Evolutionary conservation across 2,888 invertebrate genomes (phyloP).

Genomic region (Bellardia bayeri): DNA sequence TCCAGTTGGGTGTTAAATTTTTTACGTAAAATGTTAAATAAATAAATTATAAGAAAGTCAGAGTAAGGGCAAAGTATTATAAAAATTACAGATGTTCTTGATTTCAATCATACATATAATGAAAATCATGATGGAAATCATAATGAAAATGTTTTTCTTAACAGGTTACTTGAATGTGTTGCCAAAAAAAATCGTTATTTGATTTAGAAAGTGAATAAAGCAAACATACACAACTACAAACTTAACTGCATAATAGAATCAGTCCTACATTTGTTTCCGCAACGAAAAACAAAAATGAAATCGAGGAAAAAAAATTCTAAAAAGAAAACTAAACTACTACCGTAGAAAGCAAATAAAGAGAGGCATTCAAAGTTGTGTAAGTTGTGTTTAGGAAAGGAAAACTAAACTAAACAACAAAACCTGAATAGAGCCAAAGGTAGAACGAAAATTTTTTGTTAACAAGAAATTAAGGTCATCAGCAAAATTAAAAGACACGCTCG

Average conservation of each 20-base stretch:
- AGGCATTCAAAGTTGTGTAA: conserved; percentile 33
- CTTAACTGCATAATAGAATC: conserved; percentile 55
- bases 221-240: conserved; percentile 24
- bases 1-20: too few relatives aligned
- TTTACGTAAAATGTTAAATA: too few relatives aligned
- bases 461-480: conserved; percentile 62
- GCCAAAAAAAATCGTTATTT: conserved; percentile 24
- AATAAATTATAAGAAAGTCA: neutral
- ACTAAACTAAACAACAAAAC: conserved; percentile 20
- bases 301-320: neutral
- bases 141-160: conserved; percentile 40
- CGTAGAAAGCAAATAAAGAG: conserved; percentile 24
- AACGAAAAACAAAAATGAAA: neutral
- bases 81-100: conserved; percentile 41
- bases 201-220: conserved; percentile 22
- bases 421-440: conserved; percentile 41
- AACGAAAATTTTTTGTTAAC: conserved; percentile 38
- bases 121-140: conserved; percentile 34
- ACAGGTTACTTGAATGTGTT: neutral
- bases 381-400: conserved; percentile 46
- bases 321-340: conserved; percentile 23
- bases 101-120: conserved; percentile 12
- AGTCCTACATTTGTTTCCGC: conserved; percentile 35
- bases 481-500: conserved; percentile 47
- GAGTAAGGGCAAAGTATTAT: conserved; percentile 24